Percentiles rank a stretch among this genome's conserved stretches.
Evolutionary conservation across 2,888 invertebrate genomes (phyloP).

Genomic region (Synanthedon vespiformis): DNA sequence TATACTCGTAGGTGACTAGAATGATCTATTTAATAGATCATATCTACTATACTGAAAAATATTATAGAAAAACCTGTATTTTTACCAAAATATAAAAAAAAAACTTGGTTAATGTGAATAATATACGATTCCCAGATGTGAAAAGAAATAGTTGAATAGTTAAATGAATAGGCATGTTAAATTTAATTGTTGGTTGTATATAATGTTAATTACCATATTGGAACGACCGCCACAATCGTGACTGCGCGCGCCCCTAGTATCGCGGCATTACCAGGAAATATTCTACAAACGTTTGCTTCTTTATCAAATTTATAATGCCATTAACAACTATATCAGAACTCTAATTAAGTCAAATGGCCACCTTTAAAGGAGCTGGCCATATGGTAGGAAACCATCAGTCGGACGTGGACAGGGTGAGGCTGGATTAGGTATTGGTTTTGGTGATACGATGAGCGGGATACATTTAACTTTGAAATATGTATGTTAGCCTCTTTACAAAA

Average conservation of each 20-base stretch:
- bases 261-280: not conserved
- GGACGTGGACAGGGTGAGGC: not conserved
- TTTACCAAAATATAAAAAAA: no score
- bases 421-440: not conserved
- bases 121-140: no score
- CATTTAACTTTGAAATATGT: no score
- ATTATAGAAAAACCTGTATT: no score
- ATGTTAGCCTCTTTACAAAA: no score
- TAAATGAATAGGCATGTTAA: no score
- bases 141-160: no score
- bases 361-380: slow-evolving; percentile 1
- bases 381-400: slow-evolving; percentile 1
- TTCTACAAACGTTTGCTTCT: slow-evolving; percentile 1
- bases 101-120: no score
- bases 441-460: not conserved
- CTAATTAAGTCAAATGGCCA: slow-evolving; percentile 5
- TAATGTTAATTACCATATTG: not conserved
- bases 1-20: no score
- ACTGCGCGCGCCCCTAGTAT: not conserved
- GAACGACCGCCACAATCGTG: not conserved
- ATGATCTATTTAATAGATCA: no score
- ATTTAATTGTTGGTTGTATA: not conserved
- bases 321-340: slow-evolving; percentile 7
- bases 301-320: slow-evolving; percentile 11
- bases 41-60: no score